phyloP scores from a whole-genome alignment of 2,888 invertebrate species.

The Ceraclea dissimilis region DNA sequence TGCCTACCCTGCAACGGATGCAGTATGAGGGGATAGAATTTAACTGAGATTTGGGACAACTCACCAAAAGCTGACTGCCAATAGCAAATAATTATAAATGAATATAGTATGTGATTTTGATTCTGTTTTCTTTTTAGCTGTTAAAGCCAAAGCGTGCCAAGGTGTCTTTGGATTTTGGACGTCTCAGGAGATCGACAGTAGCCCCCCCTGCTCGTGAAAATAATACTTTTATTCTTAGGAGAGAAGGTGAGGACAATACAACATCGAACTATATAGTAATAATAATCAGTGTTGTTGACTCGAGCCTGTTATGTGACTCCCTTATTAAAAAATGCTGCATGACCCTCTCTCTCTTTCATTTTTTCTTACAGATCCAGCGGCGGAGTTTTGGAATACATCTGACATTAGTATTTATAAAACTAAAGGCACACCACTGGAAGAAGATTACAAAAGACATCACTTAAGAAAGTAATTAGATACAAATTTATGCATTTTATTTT shows the following conservation, averaged over 20 bases:
- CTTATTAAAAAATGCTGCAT: too few relatives aligned
- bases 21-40: too few relatives aligned
- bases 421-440: neutral
- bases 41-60: too few relatives aligned
- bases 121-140: neutral
- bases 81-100: too few relatives aligned
- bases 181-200: neutral
- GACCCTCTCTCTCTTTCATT: neutral
- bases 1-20: too few relatives aligned
- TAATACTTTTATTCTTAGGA: neutral
- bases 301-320: too few relatives aligned
- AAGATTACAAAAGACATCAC: neutral
- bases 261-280: too few relatives aligned
- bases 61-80: too few relatives aligned
- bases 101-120: too few relatives aligned
- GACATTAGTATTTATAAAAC: neutral
- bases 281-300: too few relatives aligned
- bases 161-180: neutral
- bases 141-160: neutral
- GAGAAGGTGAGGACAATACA: neutral
- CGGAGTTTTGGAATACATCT: neutral
- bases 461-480: neutral
- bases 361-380: neutral
- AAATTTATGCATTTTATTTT: too few relatives aligned
- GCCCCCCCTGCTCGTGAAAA: neutral